Base-by-base conservation (phyloP, 2,888 invertebrate genomes). In the Leptinotarsa haldemani region DNA sequence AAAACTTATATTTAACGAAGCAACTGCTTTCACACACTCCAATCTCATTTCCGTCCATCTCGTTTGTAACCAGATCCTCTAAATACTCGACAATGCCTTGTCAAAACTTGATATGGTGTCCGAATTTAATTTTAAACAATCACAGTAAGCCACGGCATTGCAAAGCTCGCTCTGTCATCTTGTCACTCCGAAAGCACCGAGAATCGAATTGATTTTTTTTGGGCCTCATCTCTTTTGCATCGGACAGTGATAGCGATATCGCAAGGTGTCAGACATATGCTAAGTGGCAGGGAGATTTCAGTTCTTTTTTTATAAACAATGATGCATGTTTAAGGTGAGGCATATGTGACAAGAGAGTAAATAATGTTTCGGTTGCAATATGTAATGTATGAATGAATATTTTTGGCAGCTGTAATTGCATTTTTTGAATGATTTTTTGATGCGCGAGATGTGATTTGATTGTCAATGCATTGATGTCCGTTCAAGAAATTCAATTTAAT, bases 71-170 rank as follows among this genome's bases (percentile, higher is more conserved):
- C 73, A 58, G 69, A 73, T 69, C 65, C 58, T 15, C 47, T 63
- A 70, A 66, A 63, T 52, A 22, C 66, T 50, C 50, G 56, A 71
- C 58, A 71, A 53, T 61, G 65, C 48, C 30, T 56, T 56, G 68
- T 68, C 68, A 68, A 56, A 68, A 74, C 69, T 71, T 75, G 72
- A 75, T 63, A 72, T 65, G 70, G 50, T 70, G 61, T 67, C 75
- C 70, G 69, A 53, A 70, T 53, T 72, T 75, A 72, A 69, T 72
- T 74, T 73, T 74, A 69, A 72, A 70, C 74, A 73, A 71, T 70
- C 75, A 53, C 73, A 73, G 72, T 75, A 68, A 70, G 68, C 73
- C 75, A 73, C 75, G 50, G 25, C 53, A 63, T 46, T 18, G 74
- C 40, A 50, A 47, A 69, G 64, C 67, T 66, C 69, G 58, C 64